Evolutionary conservation across 2,888 invertebrate genomes (phyloP).

Genomic region (Nymphalis urticae): DNA sequence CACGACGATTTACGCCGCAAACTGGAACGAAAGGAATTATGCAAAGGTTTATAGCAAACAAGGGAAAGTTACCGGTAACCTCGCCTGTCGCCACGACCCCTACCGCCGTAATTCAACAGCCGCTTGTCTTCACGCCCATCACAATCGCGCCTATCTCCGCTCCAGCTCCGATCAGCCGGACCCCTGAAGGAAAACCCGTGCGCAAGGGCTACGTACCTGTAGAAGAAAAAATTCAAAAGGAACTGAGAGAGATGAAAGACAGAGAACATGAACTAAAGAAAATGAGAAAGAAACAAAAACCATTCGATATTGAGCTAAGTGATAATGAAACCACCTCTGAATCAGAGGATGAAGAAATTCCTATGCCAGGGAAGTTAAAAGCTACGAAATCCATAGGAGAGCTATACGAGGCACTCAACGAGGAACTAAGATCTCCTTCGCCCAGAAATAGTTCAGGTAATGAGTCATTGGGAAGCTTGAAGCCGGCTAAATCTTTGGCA

Average conservation of each 20-base stretch:
- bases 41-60: conserved; percentile 91
- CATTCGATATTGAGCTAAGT: conserved; percentile 84
- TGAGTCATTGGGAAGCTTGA: conserved; percentile 77
- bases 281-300: conserved; percentile 82
- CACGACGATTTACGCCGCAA: conserved; percentile 84
- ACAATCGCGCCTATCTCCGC: conserved; percentile 51
- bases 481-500: conserved; percentile 86
- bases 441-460: conserved; percentile 72
- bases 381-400: conserved; percentile 86
- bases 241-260: conserved; percentile 91
- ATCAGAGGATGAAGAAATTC: conserved; percentile 82
- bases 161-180: conserved; percentile 74
- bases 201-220: conserved; percentile 91
- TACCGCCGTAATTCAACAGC: conserved; percentile 57
- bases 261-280: conserved; percentile 90
- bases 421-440: conserved; percentile 73
- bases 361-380: conserved; percentile 83
- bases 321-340: conserved; percentile 82
- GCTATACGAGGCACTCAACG: conserved; percentile 82
- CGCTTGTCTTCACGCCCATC: conserved; percentile 68
- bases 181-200: conserved; percentile 83
- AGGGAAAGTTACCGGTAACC: conserved; percentile 84
- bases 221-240: conserved; percentile 93
- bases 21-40: conserved; percentile 89
- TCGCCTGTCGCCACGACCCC: conserved; percentile 55